phyloP scores from a whole-genome alignment of 2,888 invertebrate species.

The Spisula subtruncata region DNA sequence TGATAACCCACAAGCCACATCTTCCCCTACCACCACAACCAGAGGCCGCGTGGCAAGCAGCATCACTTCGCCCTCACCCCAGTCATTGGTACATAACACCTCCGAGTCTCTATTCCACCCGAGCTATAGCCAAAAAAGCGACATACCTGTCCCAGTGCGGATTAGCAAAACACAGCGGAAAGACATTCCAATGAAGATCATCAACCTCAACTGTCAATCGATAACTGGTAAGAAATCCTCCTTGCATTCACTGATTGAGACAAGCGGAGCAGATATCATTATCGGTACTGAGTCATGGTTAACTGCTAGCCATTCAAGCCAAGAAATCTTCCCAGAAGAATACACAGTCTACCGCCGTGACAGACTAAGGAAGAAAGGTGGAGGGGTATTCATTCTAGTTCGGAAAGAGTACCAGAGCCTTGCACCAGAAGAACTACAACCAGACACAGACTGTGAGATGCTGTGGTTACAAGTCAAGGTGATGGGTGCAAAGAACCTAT shows the following conservation, averaged over 20 bases:
- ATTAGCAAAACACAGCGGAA: not conserved
- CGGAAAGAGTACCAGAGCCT: not conserved
- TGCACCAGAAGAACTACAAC: not conserved
- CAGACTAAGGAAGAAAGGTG: constrained; percentile 1
- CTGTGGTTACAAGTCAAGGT: not conserved
- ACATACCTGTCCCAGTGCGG: not conserved
- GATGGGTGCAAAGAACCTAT: not conserved
- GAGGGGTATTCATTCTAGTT: not conserved
- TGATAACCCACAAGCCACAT: too few relatives aligned
- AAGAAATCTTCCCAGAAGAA: constrained; percentile 38
- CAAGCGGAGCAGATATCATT: constrained; percentile 37
- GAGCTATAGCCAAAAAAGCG: not conserved
- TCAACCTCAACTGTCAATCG: not conserved
- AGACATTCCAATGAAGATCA: not conserved
- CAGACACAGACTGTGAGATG: not conserved
- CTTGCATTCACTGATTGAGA: constrained; percentile 7
- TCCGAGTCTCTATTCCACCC: not conserved
- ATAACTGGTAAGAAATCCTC: not conserved
- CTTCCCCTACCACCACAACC: too few relatives aligned
- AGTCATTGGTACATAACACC: too few relatives aligned
- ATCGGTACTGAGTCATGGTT: constrained; percentile 50
- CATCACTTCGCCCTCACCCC: too few relatives aligned
- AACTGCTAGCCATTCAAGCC: not conserved
- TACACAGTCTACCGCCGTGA: constrained; percentile 42
- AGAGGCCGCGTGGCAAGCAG: too few relatives aligned